phyloP scores from a whole-genome alignment of 2,113 vertebrate genomes.

The Pontoporia blainvillei region DNA sequence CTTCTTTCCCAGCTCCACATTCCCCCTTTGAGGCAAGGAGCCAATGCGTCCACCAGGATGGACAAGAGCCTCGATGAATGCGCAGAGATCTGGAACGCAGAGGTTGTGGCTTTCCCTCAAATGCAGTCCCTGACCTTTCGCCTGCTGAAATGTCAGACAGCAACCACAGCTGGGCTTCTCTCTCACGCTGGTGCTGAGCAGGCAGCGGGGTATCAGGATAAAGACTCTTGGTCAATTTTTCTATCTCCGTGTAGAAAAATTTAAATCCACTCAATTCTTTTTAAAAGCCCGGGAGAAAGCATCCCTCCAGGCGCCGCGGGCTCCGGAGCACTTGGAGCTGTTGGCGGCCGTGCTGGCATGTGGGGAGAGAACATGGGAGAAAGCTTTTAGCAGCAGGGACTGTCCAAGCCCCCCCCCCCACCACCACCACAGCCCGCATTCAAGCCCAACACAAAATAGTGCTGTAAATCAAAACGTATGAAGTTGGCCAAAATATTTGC shows the following conservation, averaged over 20 bases:
- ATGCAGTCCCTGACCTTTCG: not conserved
- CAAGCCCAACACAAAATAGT: not conserved
- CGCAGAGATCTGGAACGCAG: no score
- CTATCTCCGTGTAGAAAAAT: not conserved
- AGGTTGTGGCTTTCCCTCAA: not conserved
- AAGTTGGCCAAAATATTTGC: conserved; percentile 32
- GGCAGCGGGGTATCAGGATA: not conserved
- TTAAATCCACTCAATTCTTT: conserved; percentile 18
- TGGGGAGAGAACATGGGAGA: not conserved
- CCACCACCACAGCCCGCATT: not conserved
- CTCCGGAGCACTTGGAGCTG: not conserved
- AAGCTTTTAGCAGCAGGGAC: conserved; percentile 59
- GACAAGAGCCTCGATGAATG: not conserved
- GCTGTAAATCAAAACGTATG: not conserved
- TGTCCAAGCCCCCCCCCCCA: not conserved
- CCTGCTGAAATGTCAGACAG: not conserved
- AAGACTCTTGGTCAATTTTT: conserved; percentile 9
- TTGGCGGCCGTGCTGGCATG: not conserved
- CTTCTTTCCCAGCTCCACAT: not conserved
- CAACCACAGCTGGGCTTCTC: not conserved
- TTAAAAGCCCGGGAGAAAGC: conserved; percentile 36
- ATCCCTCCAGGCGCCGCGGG: not conserved
- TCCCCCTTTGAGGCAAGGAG: not conserved
- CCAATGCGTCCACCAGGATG: not conserved
- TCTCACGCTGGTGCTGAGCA: not conserved